phyloP scores from a whole-genome alignment of 2,888 invertebrate genomes.

The Caenorhabditis zanzibari region DNA sequence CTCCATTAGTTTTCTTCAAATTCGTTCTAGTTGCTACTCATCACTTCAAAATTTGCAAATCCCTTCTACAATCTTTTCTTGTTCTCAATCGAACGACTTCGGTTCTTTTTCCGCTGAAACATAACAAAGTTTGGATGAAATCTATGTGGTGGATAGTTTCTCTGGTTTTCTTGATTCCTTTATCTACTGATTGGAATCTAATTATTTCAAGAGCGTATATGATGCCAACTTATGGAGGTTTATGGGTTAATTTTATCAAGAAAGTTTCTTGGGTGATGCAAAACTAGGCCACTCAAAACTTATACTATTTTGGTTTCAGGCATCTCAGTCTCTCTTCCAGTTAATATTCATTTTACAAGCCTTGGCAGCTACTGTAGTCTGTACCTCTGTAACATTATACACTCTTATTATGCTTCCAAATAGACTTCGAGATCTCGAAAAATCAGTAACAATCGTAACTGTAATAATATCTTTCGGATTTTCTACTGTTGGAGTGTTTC shows the following conservation, averaged over 20 bases:
- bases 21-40: constrained; percentile 11
- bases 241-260: constrained; percentile 29
- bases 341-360: constrained; percentile 24
- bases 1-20: constrained; percentile 27
- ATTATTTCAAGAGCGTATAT: constrained; percentile 32
- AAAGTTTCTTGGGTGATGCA: constrained; percentile 28
- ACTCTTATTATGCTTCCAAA: constrained; percentile 18
- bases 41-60: constrained; percentile 41
- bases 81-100: constrained; percentile 45
- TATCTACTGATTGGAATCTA: constrained; percentile 39
- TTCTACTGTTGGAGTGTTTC: constrained; percentile 13
- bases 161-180: constrained; percentile 11
- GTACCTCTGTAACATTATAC: constrained; percentile 20
- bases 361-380: constrained; percentile 5
- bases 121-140: constrained; percentile 15
- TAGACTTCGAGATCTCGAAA: constrained; percentile 25
- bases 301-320: constrained; percentile 9
- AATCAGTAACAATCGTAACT: constrained; percentile 14
- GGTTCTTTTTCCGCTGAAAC: constrained; percentile 11
- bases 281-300: too few relatives aligned
- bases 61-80: constrained; percentile 26
- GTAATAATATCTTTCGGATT: constrained; percentile 16
- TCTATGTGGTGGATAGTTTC: background rate
- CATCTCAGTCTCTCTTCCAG: constrained; percentile 36
- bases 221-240: constrained; percentile 40